A percentile compares a stretch with the other conserved stretches of the same genome.
phyloP scores from a whole-genome alignment of 1,140 invertebrate genomes.

The Drosophila mauritiana region DNA sequence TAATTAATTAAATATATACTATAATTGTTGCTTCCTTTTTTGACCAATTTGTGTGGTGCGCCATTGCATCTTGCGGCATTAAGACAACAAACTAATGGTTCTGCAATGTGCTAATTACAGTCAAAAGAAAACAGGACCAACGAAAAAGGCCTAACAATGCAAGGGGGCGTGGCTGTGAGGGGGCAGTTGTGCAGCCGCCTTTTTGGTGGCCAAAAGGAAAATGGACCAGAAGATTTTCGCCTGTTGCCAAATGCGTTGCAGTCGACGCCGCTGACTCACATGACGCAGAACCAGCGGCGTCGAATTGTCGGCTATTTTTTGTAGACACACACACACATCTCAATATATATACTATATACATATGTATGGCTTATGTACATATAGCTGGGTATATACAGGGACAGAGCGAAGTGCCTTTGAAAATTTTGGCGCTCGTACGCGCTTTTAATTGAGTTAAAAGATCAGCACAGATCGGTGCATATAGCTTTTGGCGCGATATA shows the following conservation, averaged over 20 bases:
- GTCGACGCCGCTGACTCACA: constrained; percentile 67
- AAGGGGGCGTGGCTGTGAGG: neutral
- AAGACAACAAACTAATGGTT: constrained; percentile 38
- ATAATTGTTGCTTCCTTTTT: too few relatives aligned
- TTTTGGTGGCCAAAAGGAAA: constrained; percentile 50
- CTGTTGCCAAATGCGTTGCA: constrained; percentile 53
- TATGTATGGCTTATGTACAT: neutral
- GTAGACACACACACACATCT: constrained; percentile 6
- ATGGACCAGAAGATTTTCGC: constrained; percentile 55
- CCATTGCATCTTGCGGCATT: constrained; percentile 9
- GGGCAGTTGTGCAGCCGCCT: constrained; percentile 25
- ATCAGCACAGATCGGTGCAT: constrained; percentile 71
- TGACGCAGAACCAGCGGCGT: constrained; percentile 75
- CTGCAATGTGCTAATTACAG: constrained; percentile 75
- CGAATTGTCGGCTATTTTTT: constrained; percentile 64
- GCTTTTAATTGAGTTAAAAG: constrained; percentile 82
- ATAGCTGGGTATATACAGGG: constrained; percentile 18
- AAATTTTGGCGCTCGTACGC: constrained; percentile 73
- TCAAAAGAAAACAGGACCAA: constrained; percentile 59
- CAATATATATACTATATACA: neutral
- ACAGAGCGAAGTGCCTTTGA: constrained; percentile 68
- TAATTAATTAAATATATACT: too few relatives aligned
- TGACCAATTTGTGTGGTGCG: constrained; percentile 19
- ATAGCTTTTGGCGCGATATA: constrained; percentile 40
- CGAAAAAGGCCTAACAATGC: constrained; percentile 29